Base-by-base conservation (phyloP, 2,888 invertebrate species). In the Heteromyza rotundicornis region DNA sequence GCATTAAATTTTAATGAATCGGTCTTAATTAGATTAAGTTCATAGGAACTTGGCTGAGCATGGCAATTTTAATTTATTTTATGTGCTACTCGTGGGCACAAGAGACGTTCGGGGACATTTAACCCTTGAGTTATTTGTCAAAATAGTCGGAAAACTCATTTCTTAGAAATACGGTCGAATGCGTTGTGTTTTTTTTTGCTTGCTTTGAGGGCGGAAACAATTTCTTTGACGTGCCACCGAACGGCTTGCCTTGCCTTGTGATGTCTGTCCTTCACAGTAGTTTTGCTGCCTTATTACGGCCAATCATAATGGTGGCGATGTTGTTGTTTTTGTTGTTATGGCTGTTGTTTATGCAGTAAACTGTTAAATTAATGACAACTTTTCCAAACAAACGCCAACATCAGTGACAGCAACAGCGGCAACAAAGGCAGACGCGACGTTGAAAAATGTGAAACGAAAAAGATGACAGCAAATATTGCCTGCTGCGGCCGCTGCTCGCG, bases 361-460 rank as follows among this genome's bases (percentile, higher is more conserved):
- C 47, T 40, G 56, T 44, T 44, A 56, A 56, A 56, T 56, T 56
- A 44, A 56, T 56, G 44, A 44, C 44, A 56, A 56, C 56, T 40
- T 35, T 32, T 22, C 27, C 35, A 54, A 54, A 54, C 32, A 12
- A 53, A 24, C 17, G 23, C 14, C 17, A 54, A 44, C n/a, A 56
- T 16, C 16, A 23, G 14, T n/a, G 14, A 40, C 40, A 40, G 14
- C 40, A 40, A 40, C n/a, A n/a, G n/a, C 40, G 7, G 12, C 32
- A 32, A 32, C 32, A 32, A 32, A 5, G 12, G 12, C n/a, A n/a
- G n/a, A n/a, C n/a, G 27, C 27, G 27, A 5, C 10, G 27, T 7
- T 27, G 27, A 27, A 8, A n/a, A 40, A 40, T 3, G 3, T 40
- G 3, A 40, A n/a, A 40, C 10, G 40, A n/a, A 40, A n/a, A n/a